A percentile compares a stretch with the other conserved stretches of the same genome.
phyloP scores from a whole-genome alignment of 2,797 vertebrate genomes.

The Mergus octosetaceus region DNA sequence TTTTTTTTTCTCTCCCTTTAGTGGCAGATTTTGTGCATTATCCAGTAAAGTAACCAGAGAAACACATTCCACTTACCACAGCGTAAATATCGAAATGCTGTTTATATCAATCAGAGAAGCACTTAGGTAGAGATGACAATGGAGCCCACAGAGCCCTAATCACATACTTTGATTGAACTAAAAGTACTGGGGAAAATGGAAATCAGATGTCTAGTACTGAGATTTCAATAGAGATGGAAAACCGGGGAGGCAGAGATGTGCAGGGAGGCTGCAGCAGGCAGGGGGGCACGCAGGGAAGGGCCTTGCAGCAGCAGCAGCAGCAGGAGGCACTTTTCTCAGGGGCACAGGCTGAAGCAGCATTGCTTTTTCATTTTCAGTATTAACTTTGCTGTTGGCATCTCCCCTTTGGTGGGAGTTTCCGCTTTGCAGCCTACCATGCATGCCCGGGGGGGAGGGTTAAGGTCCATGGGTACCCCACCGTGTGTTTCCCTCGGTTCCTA shows the following conservation, averaged over 20 bases:
- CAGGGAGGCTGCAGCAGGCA: not conserved
- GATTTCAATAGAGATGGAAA: not conserved
- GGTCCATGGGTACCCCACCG: not conserved
- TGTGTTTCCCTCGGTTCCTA: not conserved
- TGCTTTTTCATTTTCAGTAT: not conserved
- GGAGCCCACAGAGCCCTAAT: conserved; percentile 11
- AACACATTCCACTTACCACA: not conserved
- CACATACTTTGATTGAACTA: not conserved
- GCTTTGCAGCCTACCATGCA: fast-evolving
- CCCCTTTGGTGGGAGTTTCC: not conserved
- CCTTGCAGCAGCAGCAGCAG: not conserved
- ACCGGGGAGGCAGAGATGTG: fast-evolving
- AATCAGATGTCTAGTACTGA: not conserved
- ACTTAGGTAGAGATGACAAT: conserved; percentile 45
- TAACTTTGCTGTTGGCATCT: no score
- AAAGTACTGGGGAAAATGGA: not conserved
- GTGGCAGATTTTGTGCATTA: not conserved
- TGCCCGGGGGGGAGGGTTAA: not conserved
- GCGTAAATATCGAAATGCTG: not conserved
- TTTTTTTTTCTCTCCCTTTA: not conserved
- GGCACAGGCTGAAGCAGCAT: fast-evolving
- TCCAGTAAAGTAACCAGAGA: not conserved
- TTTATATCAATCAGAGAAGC: conserved; percentile 43
- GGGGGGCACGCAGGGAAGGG: not conserved
- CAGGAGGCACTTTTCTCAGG: not conserved